Evolutionary conservation across 1,140 invertebrate species (phyloP).

Genomic region (Zophobas atratus): DNA sequence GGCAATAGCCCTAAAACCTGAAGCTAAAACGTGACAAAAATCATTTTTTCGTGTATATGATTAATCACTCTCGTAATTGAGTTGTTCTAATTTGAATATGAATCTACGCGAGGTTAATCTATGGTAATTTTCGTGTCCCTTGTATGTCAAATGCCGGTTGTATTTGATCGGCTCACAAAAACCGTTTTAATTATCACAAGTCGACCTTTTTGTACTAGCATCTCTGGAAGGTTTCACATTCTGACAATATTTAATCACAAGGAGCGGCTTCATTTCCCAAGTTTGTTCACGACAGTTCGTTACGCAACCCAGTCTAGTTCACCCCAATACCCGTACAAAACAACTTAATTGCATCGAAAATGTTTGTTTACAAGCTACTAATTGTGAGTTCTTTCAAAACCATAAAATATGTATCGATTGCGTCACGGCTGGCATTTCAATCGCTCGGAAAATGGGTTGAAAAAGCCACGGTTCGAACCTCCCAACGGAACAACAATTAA

Average conservation of each 20-base stretch:
- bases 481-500: conserved; percentile 31
- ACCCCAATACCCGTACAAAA: no score
- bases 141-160: not conserved
- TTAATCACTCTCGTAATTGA: not conserved
- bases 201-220: not conserved
- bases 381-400: not conserved
- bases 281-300: not conserved
- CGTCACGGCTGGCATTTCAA: conserved; percentile 9
- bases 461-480: conserved; percentile 6
- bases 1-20: not conserved
- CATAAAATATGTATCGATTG: not conserved
- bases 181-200: not conserved
- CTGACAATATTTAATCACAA: not conserved
- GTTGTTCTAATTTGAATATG: not conserved
- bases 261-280: not conserved
- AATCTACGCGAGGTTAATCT: not conserved
- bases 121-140: not conserved
- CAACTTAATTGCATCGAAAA: not conserved
- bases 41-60: no score
- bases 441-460: conserved; percentile 9
- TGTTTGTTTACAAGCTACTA: conserved; percentile 17
- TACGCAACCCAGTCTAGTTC: not conserved
- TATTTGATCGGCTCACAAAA: not conserved
- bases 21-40: not conserved
- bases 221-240: not conserved